Base-by-base conservation (phyloP, 2,888 invertebrate species). In the Melolontha melolontha region DNA sequence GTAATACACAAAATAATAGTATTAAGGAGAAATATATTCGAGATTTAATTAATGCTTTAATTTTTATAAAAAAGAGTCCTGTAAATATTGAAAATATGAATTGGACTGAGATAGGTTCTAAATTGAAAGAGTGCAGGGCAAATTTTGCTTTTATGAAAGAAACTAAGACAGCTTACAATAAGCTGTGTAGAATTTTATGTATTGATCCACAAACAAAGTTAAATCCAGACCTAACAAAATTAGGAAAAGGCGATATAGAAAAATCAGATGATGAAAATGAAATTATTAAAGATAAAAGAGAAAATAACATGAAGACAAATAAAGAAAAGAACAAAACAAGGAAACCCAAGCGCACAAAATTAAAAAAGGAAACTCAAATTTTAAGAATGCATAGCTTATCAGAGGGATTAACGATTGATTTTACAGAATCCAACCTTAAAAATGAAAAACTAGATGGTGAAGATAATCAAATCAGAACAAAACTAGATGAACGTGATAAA, bases 11-110 rank as follows among this genome's bases (percentile, higher is more conserved):
- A 22, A 81, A 82, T 51, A 84, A 82, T 64, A 79, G 83, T 71
- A 83, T 87, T 0, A 88, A 86, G 77, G 88, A 89, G 73, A 88
- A 88, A 77, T 90, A 88, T 76, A 80, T 88, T 64, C 81, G 81
- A 39, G 81, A 85, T 52, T 76, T 90, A 16, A 87, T 87, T 74
- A 86, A 84, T 70, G 76, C 90, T 57, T 81, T 91, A 39, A 85
- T 84, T 49, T 80, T 81, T 6, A 85, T 89, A 40, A 86, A 84
- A 81, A 79, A 80, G 70, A 84, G 84, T 67, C 76, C 79, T 0
- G 70, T 84, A 17, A 74, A 75, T 39, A 73, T 79, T 67, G 68
- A 74, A 4, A 76, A 77, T 55, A 81, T 85, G 62, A 75, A 84
- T 66, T 87, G 86, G 86, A 70, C 77, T 27, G 72, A 75, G 50